Percentiles rank a stretch among this genome's conserved stretches.
phyloP scores from a whole-genome alignment of 2,113 vertebrate species.

The Probosciger aterrimus region DNA sequence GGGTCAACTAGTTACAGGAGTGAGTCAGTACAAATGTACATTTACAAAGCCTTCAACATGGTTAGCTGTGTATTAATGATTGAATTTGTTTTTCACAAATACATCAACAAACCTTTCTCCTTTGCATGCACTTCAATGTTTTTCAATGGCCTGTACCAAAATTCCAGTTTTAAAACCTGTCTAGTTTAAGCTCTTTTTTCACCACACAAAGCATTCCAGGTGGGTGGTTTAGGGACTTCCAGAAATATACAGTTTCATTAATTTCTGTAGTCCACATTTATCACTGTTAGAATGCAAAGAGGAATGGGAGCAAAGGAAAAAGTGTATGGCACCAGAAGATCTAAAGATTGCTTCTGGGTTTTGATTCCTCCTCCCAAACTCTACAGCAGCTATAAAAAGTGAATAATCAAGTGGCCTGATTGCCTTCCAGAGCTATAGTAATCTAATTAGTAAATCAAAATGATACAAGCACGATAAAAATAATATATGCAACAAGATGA shows the following conservation, averaged over 20 bases:
- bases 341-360: not conserved
- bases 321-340: not conserved
- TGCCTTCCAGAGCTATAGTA: not conserved
- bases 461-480: not conserved
- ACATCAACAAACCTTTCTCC: not conserved
- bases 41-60: not conserved
- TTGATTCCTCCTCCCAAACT: not conserved
- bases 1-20: not conserved
- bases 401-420: constrained; percentile 13
- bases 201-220: not conserved
- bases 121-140: not conserved
- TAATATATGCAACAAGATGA: not conserved
- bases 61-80: not conserved
- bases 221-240: not conserved
- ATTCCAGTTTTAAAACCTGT: not conserved
- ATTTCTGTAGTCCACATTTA: not conserved
- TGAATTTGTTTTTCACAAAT: not conserved
- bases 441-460: constrained; percentile 24
- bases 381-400: not conserved
- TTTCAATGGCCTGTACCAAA: not conserved
- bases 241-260: not conserved
- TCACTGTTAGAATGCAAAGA: not conserved
- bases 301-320: not conserved
- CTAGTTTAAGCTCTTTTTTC: not conserved
- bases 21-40: not conserved